These are phyloP conservation scores for Anoura caudifer DNA, from an alignment of 2,113 vertebrate species.

Conservation along the genomic window DNA sequence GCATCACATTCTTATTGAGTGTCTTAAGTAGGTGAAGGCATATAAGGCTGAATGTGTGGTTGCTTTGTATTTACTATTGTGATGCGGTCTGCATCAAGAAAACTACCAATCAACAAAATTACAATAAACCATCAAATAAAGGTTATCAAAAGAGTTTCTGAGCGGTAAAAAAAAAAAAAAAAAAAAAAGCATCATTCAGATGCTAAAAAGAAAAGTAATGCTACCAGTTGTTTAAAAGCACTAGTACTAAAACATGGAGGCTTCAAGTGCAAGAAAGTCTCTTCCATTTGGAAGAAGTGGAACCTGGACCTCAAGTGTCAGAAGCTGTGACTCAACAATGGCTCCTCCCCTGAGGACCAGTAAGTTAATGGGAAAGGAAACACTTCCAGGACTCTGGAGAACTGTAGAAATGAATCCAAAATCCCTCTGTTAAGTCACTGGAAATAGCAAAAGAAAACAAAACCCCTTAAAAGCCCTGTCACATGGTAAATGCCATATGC, in stretches of 20 bases:
- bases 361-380: conserved; percentile 5
- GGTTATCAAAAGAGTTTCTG: conserved; percentile 50
- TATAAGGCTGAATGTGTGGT: conserved; percentile 10
- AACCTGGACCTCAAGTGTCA: neutral
- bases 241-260: conserved; percentile 29
- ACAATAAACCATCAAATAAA: conserved; percentile 59
- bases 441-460: neutral
- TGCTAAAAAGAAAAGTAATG: conserved; percentile 47
- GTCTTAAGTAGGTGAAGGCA: conserved; percentile 54
- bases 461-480: neutral
- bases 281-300: neutral
- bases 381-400: neutral
- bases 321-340: neutral
- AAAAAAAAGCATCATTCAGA: conserved; percentile 39
- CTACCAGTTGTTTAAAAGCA: conserved; percentile 32
- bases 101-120: conserved; percentile 62
- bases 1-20: conserved; percentile 12
- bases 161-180: conserved; percentile 15
- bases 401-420: neutral
- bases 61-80: conserved; percentile 54
- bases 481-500: neutral
- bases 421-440: neutral
- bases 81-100: conserved; percentile 61
- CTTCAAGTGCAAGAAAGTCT: conserved; percentile 1
- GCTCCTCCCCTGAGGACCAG: neutral